Percentiles rank a stretch among this genome's conserved stretches.
These are phyloP conservation scores for Hoplostethus atlanticus DNA, from an alignment of 2,797 vertebrate genomes.

Conservation along the genomic window DNA sequence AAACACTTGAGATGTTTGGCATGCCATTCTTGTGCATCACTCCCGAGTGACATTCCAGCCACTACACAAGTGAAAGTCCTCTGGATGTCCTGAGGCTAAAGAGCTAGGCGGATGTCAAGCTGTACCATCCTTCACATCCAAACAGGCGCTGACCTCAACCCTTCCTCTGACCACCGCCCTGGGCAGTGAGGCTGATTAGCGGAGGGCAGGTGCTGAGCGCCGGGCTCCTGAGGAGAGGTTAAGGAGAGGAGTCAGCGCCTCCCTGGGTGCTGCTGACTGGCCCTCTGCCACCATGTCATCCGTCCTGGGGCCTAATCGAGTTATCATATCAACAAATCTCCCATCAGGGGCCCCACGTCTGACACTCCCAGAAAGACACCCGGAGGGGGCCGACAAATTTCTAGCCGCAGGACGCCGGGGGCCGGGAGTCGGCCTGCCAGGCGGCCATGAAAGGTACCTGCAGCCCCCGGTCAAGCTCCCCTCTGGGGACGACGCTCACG, in stretches of 20 bases:
- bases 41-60: constrained; percentile 4
- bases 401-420: constrained; percentile 81
- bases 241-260: constrained; percentile 86
- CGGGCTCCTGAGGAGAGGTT: constrained; percentile 89
- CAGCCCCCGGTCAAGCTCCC: constrained; percentile 85
- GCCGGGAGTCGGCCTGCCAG: constrained; percentile 83
- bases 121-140: constrained; percentile 50
- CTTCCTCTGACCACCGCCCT: constrained; percentile 61
- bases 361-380: constrained; percentile 84
- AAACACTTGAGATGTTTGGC: constrained; percentile 26
- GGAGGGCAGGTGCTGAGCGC: constrained; percentile 82
- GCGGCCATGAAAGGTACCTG: constrained; percentile 92
- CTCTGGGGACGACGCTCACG: constrained; percentile 83
- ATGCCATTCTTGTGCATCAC: constrained; percentile 1
- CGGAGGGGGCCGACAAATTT: constrained; percentile 86
- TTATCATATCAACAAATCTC: constrained; percentile 90
- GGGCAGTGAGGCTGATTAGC: constrained; percentile 77
- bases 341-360: constrained; percentile 82
- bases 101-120: constrained; percentile 19
- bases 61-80: constrained; percentile 22
- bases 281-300: constrained; percentile 82
- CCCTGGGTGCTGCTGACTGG: constrained; percentile 78
- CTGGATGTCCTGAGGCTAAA: constrained; percentile 21
- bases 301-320: constrained; percentile 86
- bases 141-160: constrained; percentile 61